Evolutionary conservation across 2,888 invertebrate genomes (phyloP), one percentile per base, ranked within the genome.

Genomic region (Andricus quercusramuli): DNA sequence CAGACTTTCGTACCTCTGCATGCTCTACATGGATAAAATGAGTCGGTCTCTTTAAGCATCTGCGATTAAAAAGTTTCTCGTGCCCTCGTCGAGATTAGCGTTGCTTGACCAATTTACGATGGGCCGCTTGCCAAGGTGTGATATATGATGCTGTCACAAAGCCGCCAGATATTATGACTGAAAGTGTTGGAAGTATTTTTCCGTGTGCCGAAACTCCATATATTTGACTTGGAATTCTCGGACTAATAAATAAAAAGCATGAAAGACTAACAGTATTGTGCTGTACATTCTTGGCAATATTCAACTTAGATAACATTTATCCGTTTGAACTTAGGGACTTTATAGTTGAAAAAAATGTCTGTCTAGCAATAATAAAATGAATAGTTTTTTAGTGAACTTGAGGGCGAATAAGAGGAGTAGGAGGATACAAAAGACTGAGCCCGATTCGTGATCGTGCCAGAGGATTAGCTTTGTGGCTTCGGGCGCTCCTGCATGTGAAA

Each of bases 401-500:
- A 51, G 32, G 32, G 74, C n/a, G 29, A 70, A 51, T 20, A 41
- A 37, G 47, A 68, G 68, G 22, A 68, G 68, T 74, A 74, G 79
- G 78, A 68, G 68, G 37, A 64, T 74, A 32, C 47, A 78, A 82
- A 66, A 70, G 64, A 78, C 77, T 64, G 79, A 79, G 76, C 77
- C 76, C 66, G 78, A 74, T 25, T 62, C 80, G 81, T 78, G 83
- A 83, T 83, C 83, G 79, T 77, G 82, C 79, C 80, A 82, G 77
- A 78, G 80, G 84, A 85, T 87, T 82, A 80, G 85, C 81, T 74
- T 82, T 83, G 80, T 78, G 79, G 77, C 74, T 78, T 44, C 78
- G 65, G 70, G 74, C 80, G 64, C 68, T 77, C 74, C 82, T 84
- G 84, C 82, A 81, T 82, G 83, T 80, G 81, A 83, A 79, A 76